Conservation (phyloP, 2,888 invertebrate genomes). For the Strigamia transsilvanica region DNA sequence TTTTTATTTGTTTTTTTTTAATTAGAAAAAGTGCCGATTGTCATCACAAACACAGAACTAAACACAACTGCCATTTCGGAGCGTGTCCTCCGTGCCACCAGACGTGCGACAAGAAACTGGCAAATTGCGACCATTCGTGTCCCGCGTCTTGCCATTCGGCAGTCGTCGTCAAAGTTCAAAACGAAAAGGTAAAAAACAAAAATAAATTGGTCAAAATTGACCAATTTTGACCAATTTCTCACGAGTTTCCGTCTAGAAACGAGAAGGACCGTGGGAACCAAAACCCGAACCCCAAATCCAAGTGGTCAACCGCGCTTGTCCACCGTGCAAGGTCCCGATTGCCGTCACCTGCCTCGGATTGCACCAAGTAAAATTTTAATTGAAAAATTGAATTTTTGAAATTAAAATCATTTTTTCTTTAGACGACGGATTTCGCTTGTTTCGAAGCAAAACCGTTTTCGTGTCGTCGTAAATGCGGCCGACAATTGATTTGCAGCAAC, state of each 20-base stretch:
- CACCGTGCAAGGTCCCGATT: constrained; percentile 71
- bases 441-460: constrained; percentile 70
- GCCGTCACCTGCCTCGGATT: constrained; percentile 70
- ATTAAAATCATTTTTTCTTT: neutral
- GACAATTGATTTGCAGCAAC: constrained; percentile 64
- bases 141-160: constrained; percentile 78
- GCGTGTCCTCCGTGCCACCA: constrained; percentile 84
- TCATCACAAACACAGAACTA: constrained; percentile 77
- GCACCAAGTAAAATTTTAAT: constrained; percentile 64
- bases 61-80: constrained; percentile 83
- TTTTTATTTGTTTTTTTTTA: neutral
- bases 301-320: constrained; percentile 65
- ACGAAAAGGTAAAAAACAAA: constrained; percentile 58
- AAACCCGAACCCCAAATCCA: constrained; percentile 60
- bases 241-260: constrained; percentile 59
- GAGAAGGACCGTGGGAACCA: constrained; percentile 67
- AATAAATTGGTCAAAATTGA: neutral
- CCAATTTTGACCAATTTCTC: neutral
- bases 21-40: constrained; percentile 79
- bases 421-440: constrained; percentile 63
- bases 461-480: constrained; percentile 65
- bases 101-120: constrained; percentile 72
- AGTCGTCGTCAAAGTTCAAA: constrained; percentile 71
- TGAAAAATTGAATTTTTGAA: no score
- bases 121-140: constrained; percentile 76